A percentile compares a stretch with the other conserved stretches of the same genome.
phyloP scores from a whole-genome alignment of 2,888 invertebrate species.

The Drosophila macrospina region DNA sequence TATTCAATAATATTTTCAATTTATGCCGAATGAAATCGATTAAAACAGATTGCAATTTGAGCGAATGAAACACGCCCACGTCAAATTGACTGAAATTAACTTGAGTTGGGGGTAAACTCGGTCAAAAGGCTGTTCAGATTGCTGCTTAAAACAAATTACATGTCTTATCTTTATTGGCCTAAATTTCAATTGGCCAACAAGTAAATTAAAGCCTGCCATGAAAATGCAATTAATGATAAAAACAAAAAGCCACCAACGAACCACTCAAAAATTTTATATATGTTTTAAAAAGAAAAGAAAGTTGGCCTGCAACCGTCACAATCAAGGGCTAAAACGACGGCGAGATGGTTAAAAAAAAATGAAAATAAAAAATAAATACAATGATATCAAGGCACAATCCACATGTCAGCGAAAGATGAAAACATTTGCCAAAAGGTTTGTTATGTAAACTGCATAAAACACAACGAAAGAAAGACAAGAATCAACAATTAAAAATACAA shows the following conservation, averaged over 20 bases:
- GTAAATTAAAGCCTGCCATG: constrained; percentile 73
- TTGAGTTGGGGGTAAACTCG: constrained; percentile 27
- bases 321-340: constrained; percentile 36
- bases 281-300: constrained; percentile 49
- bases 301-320: constrained; percentile 39
- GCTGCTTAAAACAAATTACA: constrained; percentile 63
- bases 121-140: constrained; percentile 6
- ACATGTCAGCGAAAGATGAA: constrained; percentile 43
- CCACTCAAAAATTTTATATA: constrained; percentile 24
- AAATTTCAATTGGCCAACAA: constrained; percentile 78
- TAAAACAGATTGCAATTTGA: constrained; percentile 33
- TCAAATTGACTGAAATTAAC: constrained; percentile 59
- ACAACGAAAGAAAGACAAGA: constrained; percentile 11
- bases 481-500: neutral
- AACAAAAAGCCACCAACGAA: constrained; percentile 45
- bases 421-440: constrained; percentile 45
- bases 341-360: constrained; percentile 6
- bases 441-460: constrained; percentile 27
- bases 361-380: constrained; percentile 10
- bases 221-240: constrained; percentile 71
- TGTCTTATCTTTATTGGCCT: constrained; percentile 75
- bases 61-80: constrained; percentile 56
- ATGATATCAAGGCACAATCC: constrained; percentile 41
- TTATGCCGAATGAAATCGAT: constrained; percentile 46
- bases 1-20: constrained; percentile 33